Evolutionary conservation across 1,140 invertebrate genomes (phyloP).

Genomic region (Orchesella cincta): DNA sequence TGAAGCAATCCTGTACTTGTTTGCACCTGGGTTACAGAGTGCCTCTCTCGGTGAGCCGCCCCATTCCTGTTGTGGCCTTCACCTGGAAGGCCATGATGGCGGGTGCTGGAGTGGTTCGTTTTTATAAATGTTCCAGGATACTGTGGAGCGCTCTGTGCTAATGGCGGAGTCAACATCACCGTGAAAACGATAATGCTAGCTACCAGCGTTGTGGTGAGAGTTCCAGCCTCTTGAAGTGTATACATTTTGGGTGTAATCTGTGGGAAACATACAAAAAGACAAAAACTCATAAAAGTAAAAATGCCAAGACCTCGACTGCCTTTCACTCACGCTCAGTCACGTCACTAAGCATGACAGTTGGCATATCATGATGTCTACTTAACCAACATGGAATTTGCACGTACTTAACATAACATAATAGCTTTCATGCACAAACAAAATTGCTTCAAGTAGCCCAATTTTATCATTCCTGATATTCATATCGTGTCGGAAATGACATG

Average conservation of each 20-base stretch:
- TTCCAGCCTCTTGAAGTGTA: not conserved
- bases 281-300: not conserved
- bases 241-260: not conserved
- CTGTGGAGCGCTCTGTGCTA: conserved; percentile 4
- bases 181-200: not conserved
- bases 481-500: not conserved
- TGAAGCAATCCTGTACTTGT: conserved; percentile 76
- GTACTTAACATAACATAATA: not conserved
- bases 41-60: conserved; percentile 19
- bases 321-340: not conserved
- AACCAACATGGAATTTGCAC: not conserved
- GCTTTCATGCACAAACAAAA: not conserved
- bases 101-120: conserved; percentile 17
- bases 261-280: not conserved
- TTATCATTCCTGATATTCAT: not conserved
- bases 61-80: not conserved
- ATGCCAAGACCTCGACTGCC: not conserved
- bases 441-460: not conserved
- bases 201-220: not conserved
- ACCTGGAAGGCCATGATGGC: no score
- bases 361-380: not conserved
- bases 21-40: conserved; percentile 70
- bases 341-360: not conserved
- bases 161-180: not conserved
- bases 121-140: conserved; percentile 19